Percentiles rank a stretch among this genome's conserved stretches.
These are phyloP conservation scores for Natator depressus DNA, from an alignment of 2,113 vertebrate genomes.

Conservation along the genomic window DNA sequence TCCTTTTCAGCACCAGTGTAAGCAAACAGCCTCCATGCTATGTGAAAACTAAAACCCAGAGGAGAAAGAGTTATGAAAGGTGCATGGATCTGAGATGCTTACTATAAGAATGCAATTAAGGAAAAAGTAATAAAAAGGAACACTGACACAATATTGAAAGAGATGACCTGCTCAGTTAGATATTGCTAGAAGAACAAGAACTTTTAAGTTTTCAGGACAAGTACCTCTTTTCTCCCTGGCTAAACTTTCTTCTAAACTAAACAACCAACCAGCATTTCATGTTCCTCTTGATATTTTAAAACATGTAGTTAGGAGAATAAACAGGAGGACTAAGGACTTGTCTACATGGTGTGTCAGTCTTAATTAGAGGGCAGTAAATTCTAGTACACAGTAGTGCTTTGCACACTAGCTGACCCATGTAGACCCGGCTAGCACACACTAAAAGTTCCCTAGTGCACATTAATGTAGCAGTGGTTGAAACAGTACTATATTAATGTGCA, in stretches of 20 bases:
- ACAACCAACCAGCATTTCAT: neutral
- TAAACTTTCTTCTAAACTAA: neutral
- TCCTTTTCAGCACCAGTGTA: neutral
- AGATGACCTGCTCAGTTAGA: neutral
- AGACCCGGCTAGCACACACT: too few relatives aligned
- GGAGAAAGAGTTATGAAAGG: neutral
- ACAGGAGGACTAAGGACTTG: neutral
- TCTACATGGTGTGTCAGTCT: too few relatives aligned
- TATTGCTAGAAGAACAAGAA: neutral
- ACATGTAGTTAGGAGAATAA: neutral
- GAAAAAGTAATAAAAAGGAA: neutral
- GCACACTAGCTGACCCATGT: too few relatives aligned
- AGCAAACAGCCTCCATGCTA: neutral
- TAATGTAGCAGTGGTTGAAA: too few relatives aligned
- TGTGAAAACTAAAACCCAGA: neutral
- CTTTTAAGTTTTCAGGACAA: neutral
- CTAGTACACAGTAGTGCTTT: too few relatives aligned
- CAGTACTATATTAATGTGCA: too few relatives aligned
- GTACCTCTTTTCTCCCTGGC: neutral
- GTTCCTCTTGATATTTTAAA: neutral
- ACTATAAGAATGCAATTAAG: neutral
- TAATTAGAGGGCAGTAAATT: too few relatives aligned
- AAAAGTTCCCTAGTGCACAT: too few relatives aligned
- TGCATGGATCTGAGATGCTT: neutral
- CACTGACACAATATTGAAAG: neutral